A percentile compares a stretch with the other conserved stretches of the same genome.
Evolutionary conservation across 2,113 vertebrate genomes (phyloP).

Genomic region (Charadrius vociferus): DNA sequence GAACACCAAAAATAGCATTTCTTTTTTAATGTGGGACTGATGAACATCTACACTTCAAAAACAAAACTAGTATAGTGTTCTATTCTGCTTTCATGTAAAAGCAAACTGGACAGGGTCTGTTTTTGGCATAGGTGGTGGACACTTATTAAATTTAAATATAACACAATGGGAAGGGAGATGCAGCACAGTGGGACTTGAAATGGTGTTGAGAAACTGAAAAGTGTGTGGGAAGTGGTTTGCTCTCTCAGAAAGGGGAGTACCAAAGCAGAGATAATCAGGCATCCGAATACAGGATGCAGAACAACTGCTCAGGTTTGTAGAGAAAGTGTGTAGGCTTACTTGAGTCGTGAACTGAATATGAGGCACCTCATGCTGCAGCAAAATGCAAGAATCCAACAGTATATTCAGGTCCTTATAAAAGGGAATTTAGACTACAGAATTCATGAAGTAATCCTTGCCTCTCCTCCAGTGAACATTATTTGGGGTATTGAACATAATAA

Average conservation of each 20-base stretch:
- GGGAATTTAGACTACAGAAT: neutral
- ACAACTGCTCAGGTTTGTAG: neutral
- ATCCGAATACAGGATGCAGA: neutral
- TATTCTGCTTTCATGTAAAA: neutral
- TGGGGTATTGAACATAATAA: neutral
- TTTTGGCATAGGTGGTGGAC: neutral
- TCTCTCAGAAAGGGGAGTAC: accelerated
- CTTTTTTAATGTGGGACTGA: neutral
- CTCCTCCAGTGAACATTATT: neutral
- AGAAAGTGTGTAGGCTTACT: neutral
- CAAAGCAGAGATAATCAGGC: neutral
- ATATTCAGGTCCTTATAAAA: neutral
- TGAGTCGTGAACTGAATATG: neutral
- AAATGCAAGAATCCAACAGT: neutral
- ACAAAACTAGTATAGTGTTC: accelerated
- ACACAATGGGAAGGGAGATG: neutral
- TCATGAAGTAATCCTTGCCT: neutral
- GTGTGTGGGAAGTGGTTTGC: accelerated
- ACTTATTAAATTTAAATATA: neutral
- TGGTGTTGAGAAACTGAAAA: neutral
- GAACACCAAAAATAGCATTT: neutral
- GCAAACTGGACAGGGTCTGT: neutral
- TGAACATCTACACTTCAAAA: neutral
- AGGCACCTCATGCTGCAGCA: neutral
- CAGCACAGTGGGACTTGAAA: neutral